phyloP scores from a whole-genome alignment of 1,140 invertebrate genomes.

The Grapholita molesta region DNA sequence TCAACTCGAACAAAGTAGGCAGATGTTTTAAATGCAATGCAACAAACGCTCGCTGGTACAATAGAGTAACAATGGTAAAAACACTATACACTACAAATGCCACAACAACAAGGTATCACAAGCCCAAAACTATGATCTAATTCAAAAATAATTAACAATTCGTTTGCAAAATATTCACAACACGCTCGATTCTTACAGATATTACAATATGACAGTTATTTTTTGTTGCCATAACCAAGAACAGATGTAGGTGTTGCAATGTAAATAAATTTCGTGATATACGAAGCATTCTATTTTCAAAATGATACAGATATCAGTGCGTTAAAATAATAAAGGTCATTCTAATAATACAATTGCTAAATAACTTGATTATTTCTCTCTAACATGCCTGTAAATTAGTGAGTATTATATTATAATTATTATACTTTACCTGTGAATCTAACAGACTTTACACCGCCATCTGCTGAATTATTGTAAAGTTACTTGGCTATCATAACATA shows the following conservation, averaged over 20 bases:
- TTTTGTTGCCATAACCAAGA: neutral
- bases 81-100: slow-evolving; percentile 54
- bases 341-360: no score
- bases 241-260: neutral
- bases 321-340: no score
- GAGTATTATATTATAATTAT: no score
- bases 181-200: slow-evolving; percentile 53
- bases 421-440: no score
- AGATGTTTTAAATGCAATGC: slow-evolving; percentile 46
- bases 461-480: neutral
- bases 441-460: neutral
- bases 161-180: slow-evolving; percentile 62
- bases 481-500: neutral
- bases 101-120: slow-evolving; percentile 43
- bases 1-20: slow-evolving; percentile 69
- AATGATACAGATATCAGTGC: no score
- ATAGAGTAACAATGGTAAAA: slow-evolving; percentile 46
- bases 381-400: no score
- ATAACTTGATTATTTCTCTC: no score
- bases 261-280: neutral
- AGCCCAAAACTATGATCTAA: slow-evolving; percentile 39
- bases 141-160: slow-evolving; percentile 52
- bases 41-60: slow-evolving; percentile 44
- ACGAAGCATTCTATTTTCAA: neutral
- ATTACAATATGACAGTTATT: slow-evolving; percentile 37